These are phyloP conservation scores for Drosophila equinoxialis DNA, from an alignment of 1,140 invertebrate species.

Conservation along the genomic window DNA sequence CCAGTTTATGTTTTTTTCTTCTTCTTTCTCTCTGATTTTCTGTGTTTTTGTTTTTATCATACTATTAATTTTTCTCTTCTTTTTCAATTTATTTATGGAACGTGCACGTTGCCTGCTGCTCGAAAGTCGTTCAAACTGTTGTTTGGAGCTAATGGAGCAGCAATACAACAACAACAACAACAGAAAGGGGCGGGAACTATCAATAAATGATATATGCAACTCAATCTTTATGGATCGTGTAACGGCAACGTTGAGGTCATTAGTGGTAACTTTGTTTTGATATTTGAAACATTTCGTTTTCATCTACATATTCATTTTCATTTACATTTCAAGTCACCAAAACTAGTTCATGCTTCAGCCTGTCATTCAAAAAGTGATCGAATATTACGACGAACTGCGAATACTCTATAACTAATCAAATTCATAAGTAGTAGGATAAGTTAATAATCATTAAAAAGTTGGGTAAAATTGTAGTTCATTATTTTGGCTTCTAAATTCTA, in stretches of 20 bases:
- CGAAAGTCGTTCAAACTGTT: conserved; percentile 60
- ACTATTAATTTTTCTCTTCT: conserved; percentile 56
- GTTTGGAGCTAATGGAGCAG: conserved; percentile 15
- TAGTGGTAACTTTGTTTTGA: conserved; percentile 42
- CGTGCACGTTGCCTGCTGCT: conserved; percentile 35
- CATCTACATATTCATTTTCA: conserved; percentile 21
- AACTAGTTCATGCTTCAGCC: conserved; percentile 69
- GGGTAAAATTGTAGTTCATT: conserved; percentile 42
- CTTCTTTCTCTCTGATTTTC: neutral
- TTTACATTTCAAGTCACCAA: conserved; percentile 49
- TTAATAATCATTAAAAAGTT: conserved; percentile 5
- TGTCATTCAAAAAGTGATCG: conserved; percentile 34
- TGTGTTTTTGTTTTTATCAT: conserved; percentile 62
- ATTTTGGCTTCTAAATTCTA: too few relatives aligned
- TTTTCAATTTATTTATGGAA: conserved; percentile 66
- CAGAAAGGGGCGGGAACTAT: neutral
- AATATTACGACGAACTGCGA: neutral
- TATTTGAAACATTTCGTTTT: conserved; percentile 46
- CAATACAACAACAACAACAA: neutral
- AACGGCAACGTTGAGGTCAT: conserved; percentile 49
- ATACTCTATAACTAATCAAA: conserved; percentile 10
- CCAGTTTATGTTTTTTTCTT: conserved; percentile 1
- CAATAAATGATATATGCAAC: conserved; percentile 26
- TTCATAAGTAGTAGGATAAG: too few relatives aligned
- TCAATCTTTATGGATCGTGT: conserved; percentile 35